Conservation (phyloP, 2,113 vertebrate genomes). For the Coryphaenoides rupestris region DNA sequence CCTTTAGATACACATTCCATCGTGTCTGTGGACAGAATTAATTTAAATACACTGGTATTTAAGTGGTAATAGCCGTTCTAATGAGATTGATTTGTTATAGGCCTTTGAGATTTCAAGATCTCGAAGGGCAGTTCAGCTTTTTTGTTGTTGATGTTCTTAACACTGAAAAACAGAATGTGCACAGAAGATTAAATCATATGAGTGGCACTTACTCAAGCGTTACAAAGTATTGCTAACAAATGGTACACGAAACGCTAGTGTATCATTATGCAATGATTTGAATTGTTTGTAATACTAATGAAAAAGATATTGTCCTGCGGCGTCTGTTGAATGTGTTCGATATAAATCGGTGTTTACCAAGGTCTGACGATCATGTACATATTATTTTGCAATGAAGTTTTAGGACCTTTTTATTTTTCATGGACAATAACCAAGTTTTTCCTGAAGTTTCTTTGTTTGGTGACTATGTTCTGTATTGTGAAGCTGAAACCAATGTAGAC, state of each 20-base stretch:
- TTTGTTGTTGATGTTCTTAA: too few species aligned
- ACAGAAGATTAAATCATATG: too few species aligned
- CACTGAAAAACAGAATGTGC: too few species aligned
- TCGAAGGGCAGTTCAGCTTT: background rate
- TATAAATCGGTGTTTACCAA: too few species aligned
- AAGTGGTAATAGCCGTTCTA: background rate
- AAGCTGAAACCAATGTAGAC: slow-evolving; percentile 37
- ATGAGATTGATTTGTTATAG: background rate
- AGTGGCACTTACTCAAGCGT: too few species aligned
- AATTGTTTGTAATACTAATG: too few species aligned
- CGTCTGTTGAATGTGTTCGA: too few species aligned
- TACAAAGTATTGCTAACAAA: too few species aligned
- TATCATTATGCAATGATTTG: too few species aligned
- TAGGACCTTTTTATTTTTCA: slow-evolving; percentile 30
- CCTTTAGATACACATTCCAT: slow-evolving; percentile 39
- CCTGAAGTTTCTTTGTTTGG: slow-evolving; percentile 33
- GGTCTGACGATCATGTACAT: background rate
- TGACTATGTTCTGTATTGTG: slow-evolving; percentile 46
- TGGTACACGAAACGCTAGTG: too few species aligned
- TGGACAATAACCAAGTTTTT: slow-evolving; percentile 16
- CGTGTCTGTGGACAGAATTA: slow-evolving; percentile 7
- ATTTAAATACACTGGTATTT: background rate
- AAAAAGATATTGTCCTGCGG: too few species aligned
- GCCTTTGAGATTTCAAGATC: too few species aligned
- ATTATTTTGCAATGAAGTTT: background rate